These are phyloP conservation scores for Cassiopea xamachana DNA, from an alignment of 30 jellyfish, hydroid and myxozoan species.

Conservation along the genomic window DNA sequence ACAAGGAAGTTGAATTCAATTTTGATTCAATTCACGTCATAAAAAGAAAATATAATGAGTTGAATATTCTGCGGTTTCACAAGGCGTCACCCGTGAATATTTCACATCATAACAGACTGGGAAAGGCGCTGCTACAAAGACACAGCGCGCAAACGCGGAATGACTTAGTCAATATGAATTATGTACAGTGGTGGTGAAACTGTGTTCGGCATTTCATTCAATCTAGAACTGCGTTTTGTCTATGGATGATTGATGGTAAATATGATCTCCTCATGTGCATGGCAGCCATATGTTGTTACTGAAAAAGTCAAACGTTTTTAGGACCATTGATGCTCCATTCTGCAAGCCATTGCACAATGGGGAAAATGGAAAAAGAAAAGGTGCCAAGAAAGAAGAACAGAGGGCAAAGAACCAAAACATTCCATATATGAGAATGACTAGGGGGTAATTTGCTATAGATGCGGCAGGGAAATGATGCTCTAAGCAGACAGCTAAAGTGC, in stretches of 20 bases:
- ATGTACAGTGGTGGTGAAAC: neutral
- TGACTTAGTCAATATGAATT: neutral
- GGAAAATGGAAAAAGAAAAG: no score
- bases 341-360: no score
- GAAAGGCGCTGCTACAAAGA: slow-evolving; percentile 61
- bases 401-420: no score
- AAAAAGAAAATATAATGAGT: slow-evolving; percentile 7
- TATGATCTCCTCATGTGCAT: neutral
- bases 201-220: slow-evolving; percentile 1
- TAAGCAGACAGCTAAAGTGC: no score
- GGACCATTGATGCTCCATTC: neutral
- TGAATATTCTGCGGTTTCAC: slow-evolving; percentile 55
- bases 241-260: neutral
- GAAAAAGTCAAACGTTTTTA: neutral
- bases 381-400: no score
- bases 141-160: slow-evolving; percentile 54
- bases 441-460: no score
- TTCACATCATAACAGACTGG: slow-evolving; percentile 59
- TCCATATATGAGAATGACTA: no score
- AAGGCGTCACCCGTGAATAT: slow-evolving; percentile 68
- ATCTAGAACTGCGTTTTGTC: neutral
- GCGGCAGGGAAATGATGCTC: no score
- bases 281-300: slow-evolving; percentile 2
- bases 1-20: slow-evolving; percentile 45
- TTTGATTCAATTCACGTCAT: slow-evolving; percentile 21